phyloP scores from a whole-genome alignment of 2,797 vertebrate genomes.

The Morus bassanus region DNA sequence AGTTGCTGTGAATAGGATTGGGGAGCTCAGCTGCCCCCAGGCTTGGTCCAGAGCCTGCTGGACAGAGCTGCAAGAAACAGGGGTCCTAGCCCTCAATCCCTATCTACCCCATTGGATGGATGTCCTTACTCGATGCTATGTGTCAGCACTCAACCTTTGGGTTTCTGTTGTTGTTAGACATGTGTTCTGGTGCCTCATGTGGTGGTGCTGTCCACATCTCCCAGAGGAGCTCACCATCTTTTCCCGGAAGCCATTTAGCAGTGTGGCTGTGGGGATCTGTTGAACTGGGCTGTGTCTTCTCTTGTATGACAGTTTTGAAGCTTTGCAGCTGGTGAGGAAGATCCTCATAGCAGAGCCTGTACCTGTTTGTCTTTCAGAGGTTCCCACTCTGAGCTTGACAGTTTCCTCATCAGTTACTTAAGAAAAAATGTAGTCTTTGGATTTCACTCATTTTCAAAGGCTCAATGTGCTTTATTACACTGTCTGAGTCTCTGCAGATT shows the following conservation, averaged over 20 bases:
- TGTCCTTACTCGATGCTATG: neutral
- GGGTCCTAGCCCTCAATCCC: neutral
- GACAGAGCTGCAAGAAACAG: neutral
- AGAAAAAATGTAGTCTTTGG: neutral
- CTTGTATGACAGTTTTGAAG: neutral
- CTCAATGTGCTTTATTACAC: neutral
- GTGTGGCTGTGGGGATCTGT: neutral
- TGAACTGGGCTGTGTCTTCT: neutral
- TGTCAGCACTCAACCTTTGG: neutral
- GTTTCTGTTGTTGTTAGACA: neutral
- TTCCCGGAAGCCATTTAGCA: neutral
- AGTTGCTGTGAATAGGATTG: neutral
- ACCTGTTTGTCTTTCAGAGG: neutral
- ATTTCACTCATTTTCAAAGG: neutral
- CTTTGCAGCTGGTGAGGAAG: slow-evolving; percentile 14
- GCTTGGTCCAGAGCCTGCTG: neutral
- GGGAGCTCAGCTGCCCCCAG: neutral
- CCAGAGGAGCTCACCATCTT: neutral
- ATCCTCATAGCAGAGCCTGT: neutral
- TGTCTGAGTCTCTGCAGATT: neutral
- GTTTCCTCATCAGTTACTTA: neutral
- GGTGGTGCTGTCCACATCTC: neutral
- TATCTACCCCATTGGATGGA: neutral
- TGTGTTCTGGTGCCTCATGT: accelerated
- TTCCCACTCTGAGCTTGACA: neutral